A percentile compares a stretch with the other conserved stretches of the same genome.
These are phyloP conservation scores for Thunnus maccoyii DNA, from an alignment of 2,113 vertebrate genomes.

Conservation along the genomic window DNA sequence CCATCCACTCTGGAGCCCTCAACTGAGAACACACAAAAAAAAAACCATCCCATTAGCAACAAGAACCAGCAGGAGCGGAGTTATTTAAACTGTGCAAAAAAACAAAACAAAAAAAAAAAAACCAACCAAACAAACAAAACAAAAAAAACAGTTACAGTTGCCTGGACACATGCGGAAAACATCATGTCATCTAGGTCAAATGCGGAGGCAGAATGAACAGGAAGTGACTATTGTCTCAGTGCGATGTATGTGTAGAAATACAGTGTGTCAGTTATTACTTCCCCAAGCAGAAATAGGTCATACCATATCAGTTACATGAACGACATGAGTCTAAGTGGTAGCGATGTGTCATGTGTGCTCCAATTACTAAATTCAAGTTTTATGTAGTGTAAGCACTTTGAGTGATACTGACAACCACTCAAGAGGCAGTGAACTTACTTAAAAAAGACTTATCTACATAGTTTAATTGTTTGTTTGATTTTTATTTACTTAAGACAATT, in stretches of 20 bases:
- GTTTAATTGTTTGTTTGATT: no score
- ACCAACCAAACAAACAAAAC: not conserved
- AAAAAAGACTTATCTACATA: no score
- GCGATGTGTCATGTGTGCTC: not conserved
- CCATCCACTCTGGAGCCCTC: constrained; percentile 76
- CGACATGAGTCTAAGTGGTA: not conserved
- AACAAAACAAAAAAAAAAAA: not conserved
- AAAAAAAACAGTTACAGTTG: constrained; percentile 26
- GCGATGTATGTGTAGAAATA: constrained; percentile 6
- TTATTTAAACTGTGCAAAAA: not conserved
- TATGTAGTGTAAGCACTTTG: no score
- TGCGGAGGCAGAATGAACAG: constrained; percentile 39
- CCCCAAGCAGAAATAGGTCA: constrained; percentile 37
- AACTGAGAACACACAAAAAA: constrained; percentile 59
- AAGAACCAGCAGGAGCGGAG: not conserved
- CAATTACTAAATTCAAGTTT: no score
- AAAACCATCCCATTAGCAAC: not conserved
- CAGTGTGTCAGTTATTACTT: not conserved
- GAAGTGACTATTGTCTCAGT: constrained; percentile 32
- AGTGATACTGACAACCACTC: no score
- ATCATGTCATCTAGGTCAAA: constrained; percentile 62
- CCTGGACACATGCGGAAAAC: constrained; percentile 57
- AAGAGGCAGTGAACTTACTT: no score
- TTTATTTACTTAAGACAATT: no score
- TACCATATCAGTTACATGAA: not conserved